phyloP scores from a whole-genome alignment of 2,113 vertebrate species.

The Excalfactoria chinensis region DNA sequence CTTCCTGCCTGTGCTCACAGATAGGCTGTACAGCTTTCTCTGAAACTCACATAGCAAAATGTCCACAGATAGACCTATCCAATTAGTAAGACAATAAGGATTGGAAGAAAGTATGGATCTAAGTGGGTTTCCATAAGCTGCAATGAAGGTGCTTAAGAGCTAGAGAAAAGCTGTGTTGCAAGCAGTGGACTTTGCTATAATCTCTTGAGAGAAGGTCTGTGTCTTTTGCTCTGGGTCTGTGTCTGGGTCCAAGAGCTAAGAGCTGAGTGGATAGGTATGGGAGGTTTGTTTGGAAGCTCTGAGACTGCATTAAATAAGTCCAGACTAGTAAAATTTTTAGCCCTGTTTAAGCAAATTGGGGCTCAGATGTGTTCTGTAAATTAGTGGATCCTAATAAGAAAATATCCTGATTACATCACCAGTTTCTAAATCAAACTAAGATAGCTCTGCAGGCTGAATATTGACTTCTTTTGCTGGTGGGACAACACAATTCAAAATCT shows the following conservation, averaged over 20 bases:
- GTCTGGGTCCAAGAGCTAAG: background rate
- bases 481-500: background rate
- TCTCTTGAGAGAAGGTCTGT: background rate
- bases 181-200: slow-evolving; percentile 24
- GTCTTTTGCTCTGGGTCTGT: background rate
- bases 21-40: background rate
- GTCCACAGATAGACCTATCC: background rate
- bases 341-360: background rate
- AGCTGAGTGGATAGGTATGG: background rate
- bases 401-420: background rate
- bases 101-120: slow-evolving; percentile 59
- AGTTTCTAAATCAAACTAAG: background rate
- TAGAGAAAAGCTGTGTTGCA: slow-evolving; percentile 53
- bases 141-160: slow-evolving; percentile 49
- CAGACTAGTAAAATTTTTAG: background rate
- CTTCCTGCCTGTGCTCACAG: background rate
- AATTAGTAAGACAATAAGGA: slow-evolving; percentile 48
- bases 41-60: background rate
- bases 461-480: background rate
- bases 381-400: background rate
- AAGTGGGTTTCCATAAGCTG: slow-evolving; percentile 63
- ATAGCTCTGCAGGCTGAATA: background rate
- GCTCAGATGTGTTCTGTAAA: background rate
- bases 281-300: background rate
- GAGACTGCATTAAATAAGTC: background rate